Evolutionary conservation across 2,797 vertebrate genomes (phyloP).

Genomic region (Sternotherus odoratus): DNA sequence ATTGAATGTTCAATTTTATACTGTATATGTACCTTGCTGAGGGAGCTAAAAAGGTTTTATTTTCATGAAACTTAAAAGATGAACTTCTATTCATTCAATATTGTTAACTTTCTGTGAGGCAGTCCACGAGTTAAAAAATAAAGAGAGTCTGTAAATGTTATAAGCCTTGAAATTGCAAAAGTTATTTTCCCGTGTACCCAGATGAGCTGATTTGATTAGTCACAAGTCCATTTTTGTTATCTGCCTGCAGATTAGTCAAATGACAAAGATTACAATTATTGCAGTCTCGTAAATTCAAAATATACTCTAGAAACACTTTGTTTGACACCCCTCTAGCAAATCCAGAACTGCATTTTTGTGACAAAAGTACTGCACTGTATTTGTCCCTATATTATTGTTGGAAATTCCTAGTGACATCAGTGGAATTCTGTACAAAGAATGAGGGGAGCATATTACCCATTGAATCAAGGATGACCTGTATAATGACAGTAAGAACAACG

Average conservation of each 20-base stretch:
- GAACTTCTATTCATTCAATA: slow-evolving; percentile 44
- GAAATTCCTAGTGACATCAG: not conserved
- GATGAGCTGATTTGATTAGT: not conserved
- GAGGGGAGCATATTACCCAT: not conserved
- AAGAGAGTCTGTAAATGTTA: not conserved
- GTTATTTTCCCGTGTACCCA: not conserved
- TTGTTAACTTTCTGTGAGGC: not conserved
- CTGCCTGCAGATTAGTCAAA: not conserved
- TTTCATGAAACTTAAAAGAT: slow-evolving; percentile 17
- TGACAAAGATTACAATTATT: not conserved
- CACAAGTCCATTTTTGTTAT: not conserved
- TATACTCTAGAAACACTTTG: not conserved
- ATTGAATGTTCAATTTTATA: not conserved
- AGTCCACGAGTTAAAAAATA: not conserved
- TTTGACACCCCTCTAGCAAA: not conserved
- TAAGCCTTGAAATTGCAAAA: not conserved
- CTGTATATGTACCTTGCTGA: not conserved
- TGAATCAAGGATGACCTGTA: not conserved
- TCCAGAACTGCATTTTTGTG: not conserved
- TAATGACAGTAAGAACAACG: not conserved
- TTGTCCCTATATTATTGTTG: not conserved
- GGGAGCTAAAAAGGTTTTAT: not conserved
- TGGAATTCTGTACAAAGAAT: not conserved
- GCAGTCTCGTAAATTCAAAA: not conserved
- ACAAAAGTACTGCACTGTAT: fast-evolving